Evolutionary conservation across 2,113 vertebrate genomes (phyloP).

Genomic region (Macroglossus sobrinus): DNA sequence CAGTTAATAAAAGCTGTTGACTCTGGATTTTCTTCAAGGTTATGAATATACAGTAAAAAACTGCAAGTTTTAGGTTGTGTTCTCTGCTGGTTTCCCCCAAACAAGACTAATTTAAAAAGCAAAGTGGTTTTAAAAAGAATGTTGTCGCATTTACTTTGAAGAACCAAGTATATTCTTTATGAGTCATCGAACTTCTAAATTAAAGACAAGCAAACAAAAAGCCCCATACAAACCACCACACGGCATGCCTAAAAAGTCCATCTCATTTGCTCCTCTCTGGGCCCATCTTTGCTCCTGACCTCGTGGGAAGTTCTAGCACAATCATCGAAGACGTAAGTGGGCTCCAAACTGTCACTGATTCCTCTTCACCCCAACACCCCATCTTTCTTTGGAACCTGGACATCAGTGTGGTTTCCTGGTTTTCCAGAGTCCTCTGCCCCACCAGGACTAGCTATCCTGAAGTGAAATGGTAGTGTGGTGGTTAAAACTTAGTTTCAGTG

Average conservation of each 20-base stretch:
- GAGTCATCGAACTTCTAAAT: background rate
- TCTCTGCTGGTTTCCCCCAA: background rate
- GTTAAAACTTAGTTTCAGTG: background rate
- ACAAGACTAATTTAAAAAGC: background rate
- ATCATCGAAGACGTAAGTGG: background rate
- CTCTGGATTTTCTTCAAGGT: slow-evolving; percentile 36
- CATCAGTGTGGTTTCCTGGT: background rate
- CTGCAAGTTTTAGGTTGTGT: background rate
- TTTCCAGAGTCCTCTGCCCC: background rate
- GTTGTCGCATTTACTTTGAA: background rate
- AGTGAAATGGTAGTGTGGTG: background rate
- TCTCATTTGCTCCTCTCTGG: background rate
- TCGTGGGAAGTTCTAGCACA: background rate
- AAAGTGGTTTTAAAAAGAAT: background rate
- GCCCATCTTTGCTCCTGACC: background rate
- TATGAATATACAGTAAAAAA: background rate
- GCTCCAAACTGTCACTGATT: background rate
- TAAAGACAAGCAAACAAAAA: slow-evolving; percentile 12
- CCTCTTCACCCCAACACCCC: background rate
- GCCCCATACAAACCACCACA: background rate
- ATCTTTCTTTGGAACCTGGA: background rate
- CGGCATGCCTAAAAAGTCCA: background rate
- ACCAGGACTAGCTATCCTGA: background rate
- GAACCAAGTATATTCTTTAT: background rate
- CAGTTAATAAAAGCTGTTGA: slow-evolving; percentile 23